Percentiles rank a stretch among this genome's conserved stretches.
These are phyloP conservation scores for Hetaerina americana DNA, from an alignment of 1,140 invertebrate species.

Conservation along the genomic window DNA sequence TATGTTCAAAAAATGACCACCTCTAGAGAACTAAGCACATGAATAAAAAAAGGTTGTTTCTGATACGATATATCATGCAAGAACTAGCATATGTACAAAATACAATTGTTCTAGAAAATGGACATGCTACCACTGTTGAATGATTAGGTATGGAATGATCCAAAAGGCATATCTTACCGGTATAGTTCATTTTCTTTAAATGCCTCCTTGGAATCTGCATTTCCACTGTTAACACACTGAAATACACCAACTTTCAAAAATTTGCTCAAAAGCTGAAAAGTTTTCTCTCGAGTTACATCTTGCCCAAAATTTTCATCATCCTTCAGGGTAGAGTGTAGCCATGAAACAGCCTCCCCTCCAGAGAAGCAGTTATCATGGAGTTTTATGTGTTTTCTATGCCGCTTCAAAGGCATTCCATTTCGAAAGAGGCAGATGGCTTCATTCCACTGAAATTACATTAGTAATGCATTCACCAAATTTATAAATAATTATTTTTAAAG, in stretches of 20 bases:
- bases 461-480: too few relatives aligned
- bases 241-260: constrained; percentile 17
- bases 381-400: constrained; percentile 33
- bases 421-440: constrained; percentile 34
- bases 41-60: not conserved
- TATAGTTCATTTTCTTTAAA: constrained; percentile 8
- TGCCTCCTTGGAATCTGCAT: not conserved
- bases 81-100: not conserved
- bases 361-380: constrained; percentile 37
- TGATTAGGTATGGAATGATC: not conserved
- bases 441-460: constrained; percentile 40
- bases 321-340: constrained; percentile 31
- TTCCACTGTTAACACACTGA: constrained; percentile 13
- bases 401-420: constrained; percentile 32
- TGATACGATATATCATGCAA: not conserved
- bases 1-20: not conserved
- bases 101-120: not conserved
- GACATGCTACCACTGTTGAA: not conserved
- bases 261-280: constrained; percentile 15
- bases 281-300: constrained; percentile 15
- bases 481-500: not conserved
- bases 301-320: constrained; percentile 19
- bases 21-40: not conserved
- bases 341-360: constrained; percentile 37
- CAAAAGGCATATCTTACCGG: constrained; percentile 9